phyloP scores from a whole-genome alignment of 2,797 vertebrate genomes.

The Florisuga fusca region DNA sequence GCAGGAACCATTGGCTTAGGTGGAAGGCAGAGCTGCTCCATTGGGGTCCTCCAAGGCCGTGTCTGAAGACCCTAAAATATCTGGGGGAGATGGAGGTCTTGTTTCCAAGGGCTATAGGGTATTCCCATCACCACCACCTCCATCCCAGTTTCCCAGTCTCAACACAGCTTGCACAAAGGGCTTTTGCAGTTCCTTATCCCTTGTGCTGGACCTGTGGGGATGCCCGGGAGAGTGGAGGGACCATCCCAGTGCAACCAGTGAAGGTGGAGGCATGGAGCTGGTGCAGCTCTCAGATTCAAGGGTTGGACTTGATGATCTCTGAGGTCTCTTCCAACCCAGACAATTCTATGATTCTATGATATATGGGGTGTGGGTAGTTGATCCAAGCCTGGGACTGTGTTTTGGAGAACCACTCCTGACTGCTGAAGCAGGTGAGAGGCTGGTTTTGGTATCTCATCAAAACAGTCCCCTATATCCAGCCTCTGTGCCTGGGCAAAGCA shows the following conservation, averaged over 20 bases:
- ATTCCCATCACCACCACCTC: not conserved
- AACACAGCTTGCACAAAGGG: not conserved
- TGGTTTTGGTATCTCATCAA: not conserved
- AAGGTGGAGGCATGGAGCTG: not conserved
- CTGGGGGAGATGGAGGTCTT: not conserved
- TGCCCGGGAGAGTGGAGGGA: not conserved
- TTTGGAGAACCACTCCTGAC: not conserved
- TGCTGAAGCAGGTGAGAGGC: not conserved
- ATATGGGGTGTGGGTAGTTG: not conserved
- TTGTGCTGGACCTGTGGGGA: not conserved
- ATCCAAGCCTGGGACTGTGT: not conserved
- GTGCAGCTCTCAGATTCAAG: rapidly evolving
- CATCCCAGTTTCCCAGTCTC: not conserved
- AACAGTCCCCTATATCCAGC: rapidly evolving
- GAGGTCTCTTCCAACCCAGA: too few species aligned
- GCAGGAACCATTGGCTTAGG: not conserved
- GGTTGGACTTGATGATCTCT: too few species aligned
- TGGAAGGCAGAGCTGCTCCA: not conserved
- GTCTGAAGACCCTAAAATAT: not conserved
- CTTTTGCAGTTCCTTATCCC: not conserved
- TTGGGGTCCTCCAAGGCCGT: not conserved
- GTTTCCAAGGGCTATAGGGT: not conserved
- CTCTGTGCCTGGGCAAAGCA: not conserved
- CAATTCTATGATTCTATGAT: too few species aligned
- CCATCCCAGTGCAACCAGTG: not conserved